Evolutionary conservation across 2,113 vertebrate genomes (phyloP), one percentile per base, ranked within the genome.

Genomic region (Chloroceryle aenea): DNA sequence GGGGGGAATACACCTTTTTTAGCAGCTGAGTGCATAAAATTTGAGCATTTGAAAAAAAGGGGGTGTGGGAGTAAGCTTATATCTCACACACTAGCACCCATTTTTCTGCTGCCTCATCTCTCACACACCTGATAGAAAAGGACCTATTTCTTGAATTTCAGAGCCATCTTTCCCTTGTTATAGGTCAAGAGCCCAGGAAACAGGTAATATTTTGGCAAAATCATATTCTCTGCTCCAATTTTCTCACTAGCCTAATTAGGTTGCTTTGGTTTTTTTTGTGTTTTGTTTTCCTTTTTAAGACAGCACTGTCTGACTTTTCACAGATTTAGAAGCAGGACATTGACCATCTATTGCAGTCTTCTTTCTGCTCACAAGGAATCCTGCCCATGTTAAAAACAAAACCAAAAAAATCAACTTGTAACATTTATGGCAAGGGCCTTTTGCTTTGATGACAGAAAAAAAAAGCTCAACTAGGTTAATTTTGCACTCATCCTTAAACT

Each of bases 21-120:
- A 91, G 36, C 62, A 73, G 58, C 25, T 21, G 21, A 73, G 22
- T 19, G 18, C 7, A 36, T 14, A 48, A 59, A 77, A 86, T 69
- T 27, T 0, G 2, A 73, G 32, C 16, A 21, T 73, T 66, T 73
- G 81, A 72, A 42, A 77, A 74, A 80, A 80, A 23, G 14, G 9
- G 19, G 17, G 3, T 0, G 7, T 8, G 27, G 1, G 4, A 63
- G 25, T 45, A 64, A 69, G 26, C 38, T 68, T 2, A 0, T 48
- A 1, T 43, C 50, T 72, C 53, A 40, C 30, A 55, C 32, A 7
- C 21, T 30, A 45, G 12, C 32, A 34, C 56, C 59, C 43, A 18
- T 53, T 89, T 45, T 74, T 64, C 64, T 67, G 9, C 40, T 59
- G 19, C 75, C 61, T 93, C 1, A 1, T 48, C 30, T 64, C 26